phyloP scores from a whole-genome alignment of 1,140 invertebrate genomes.

The Linepithema humile region DNA sequence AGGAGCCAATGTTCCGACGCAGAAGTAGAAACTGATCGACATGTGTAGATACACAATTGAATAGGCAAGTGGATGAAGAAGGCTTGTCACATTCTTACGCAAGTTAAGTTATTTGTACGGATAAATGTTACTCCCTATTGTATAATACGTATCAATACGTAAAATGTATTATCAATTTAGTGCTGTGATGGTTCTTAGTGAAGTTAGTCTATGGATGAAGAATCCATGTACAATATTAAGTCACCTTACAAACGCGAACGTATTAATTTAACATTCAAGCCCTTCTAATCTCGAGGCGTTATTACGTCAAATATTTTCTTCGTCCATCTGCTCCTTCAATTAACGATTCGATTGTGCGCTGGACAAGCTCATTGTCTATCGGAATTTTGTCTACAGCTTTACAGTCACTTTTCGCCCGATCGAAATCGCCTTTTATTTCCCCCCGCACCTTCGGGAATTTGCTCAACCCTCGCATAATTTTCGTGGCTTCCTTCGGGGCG shows the following conservation, averaged over 20 bases:
- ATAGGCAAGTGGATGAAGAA: slow-evolving; percentile 52
- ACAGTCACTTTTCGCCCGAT: background rate
- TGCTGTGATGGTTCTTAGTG: slow-evolving; percentile 56
- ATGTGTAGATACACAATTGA: slow-evolving; percentile 46
- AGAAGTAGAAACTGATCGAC: slow-evolving; percentile 26
- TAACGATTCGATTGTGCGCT: slow-evolving; percentile 16
- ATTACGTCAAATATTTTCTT: slow-evolving; percentile 36
- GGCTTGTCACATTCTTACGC: slow-evolving; percentile 49
- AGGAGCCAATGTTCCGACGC: slow-evolving; percentile 19
- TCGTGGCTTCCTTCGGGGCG: slow-evolving; percentile 48
- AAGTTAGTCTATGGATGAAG: slow-evolving; percentile 25
- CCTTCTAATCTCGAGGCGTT: background rate
- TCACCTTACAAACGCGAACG: slow-evolving; percentile 8
- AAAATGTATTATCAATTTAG: slow-evolving; percentile 53
- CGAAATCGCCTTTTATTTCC: slow-evolving; percentile 37
- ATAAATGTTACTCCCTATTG: slow-evolving; percentile 43
- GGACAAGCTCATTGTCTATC: background rate
- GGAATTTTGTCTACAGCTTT: background rate
- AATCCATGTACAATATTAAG: slow-evolving; percentile 50
- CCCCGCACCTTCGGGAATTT: slow-evolving; percentile 54
- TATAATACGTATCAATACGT: slow-evolving; percentile 47
- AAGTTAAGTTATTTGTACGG: slow-evolving; percentile 52
- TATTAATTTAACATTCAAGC: slow-evolving; percentile 35
- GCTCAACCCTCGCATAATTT: slow-evolving; percentile 57
- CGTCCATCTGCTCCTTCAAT: slow-evolving; percentile 55